These are phyloP conservation scores for Gonioctena quinquepunctata DNA, from an alignment of 1,140 invertebrate genomes.

Conservation along the genomic window DNA sequence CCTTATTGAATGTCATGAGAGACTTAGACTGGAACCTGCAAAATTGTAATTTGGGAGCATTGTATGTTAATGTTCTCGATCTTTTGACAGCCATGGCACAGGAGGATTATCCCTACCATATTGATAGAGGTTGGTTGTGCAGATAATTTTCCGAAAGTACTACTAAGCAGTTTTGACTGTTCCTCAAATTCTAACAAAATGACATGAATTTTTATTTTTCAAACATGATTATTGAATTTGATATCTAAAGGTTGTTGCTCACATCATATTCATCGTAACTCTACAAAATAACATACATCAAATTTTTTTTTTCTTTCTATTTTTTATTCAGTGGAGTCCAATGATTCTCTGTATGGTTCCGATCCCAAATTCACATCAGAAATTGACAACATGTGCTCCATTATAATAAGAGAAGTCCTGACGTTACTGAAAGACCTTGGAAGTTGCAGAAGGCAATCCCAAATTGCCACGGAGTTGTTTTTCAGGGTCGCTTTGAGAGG, in stretches of 20 bases:
- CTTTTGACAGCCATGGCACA: slow-evolving; percentile 74
- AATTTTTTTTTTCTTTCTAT: too few species aligned
- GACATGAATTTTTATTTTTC: too few species aligned
- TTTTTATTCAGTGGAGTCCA: slow-evolving; percentile 89
- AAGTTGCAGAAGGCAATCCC: slow-evolving; percentile 67
- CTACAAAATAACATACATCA: too few species aligned
- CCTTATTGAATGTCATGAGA: slow-evolving; percentile 74
- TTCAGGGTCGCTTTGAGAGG: slow-evolving; percentile 71
- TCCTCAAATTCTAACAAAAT: too few species aligned
- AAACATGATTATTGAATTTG: too few species aligned
- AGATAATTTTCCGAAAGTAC: too few species aligned
- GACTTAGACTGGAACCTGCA: slow-evolving; percentile 68
- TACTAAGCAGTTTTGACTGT: too few species aligned
- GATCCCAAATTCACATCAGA: slow-evolving; percentile 84
- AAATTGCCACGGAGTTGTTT: slow-evolving; percentile 74
- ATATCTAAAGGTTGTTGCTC: too few species aligned
- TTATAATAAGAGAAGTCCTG: slow-evolving; percentile 79
- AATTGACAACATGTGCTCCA: slow-evolving; percentile 77
- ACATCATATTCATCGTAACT: too few species aligned
- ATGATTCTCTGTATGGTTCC: slow-evolving; percentile 89
- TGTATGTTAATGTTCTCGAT: slow-evolving; percentile 75
- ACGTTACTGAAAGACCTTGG: slow-evolving; percentile 70
- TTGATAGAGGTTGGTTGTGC: slow-evolving; percentile 70
- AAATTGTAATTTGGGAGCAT: slow-evolving; percentile 60
- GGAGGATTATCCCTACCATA: slow-evolving; percentile 79